Base-by-base conservation (phyloP, 1,140 invertebrate species). In the Ostrea edulis region DNA sequence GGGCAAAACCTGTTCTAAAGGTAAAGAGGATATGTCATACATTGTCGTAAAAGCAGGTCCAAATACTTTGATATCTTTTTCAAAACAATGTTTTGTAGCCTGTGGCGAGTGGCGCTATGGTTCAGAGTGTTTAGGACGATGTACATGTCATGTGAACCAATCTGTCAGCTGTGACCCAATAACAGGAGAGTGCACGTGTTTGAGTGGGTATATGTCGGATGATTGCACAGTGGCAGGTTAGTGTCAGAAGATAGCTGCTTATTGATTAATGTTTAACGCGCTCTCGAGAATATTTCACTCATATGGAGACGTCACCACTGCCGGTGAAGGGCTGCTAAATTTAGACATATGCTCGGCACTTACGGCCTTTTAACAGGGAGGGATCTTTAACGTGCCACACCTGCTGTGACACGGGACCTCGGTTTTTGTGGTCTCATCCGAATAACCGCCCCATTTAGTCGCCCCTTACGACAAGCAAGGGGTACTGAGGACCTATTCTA, bases 51-150 rank as follows among this genome's bases (percentile, higher is more conserved):
- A 58, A 12, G 55, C 20, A 12, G 12, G 20, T 17, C 55, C 11
- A 4, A 58, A 58, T 20, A 58, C 17, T 62, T 17, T n/a, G 7
- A 62, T 62, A 8, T 62, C 17, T 20, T 62, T 20, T 20, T 62
- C n/a, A n/a, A 62, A 62, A 2, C 14, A 20, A 62, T 62, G 17
- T 62, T 20, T 17, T 77, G 68, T 25, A 77, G 68, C 22, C 8
- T 77, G 68, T 77, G 68, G 11, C 12, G 29, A 14, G 9, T 22
- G 25, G 11, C 68, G 25, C 25, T 77, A 29, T 29, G 68, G 68
- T 8, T 77, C 68, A 77, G 68, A 77, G 68, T 77, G 68, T 35
- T 17, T 77, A 35, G 68, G 68, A 25, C 68, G 25, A 25, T 77
- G 68, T 35, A 7, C 9, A 25, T 77, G 68, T 29, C 25, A 77